Base-by-base conservation (phyloP, 2,797 vertebrate genomes). In the Rhynchotus rufescens region DNA sequence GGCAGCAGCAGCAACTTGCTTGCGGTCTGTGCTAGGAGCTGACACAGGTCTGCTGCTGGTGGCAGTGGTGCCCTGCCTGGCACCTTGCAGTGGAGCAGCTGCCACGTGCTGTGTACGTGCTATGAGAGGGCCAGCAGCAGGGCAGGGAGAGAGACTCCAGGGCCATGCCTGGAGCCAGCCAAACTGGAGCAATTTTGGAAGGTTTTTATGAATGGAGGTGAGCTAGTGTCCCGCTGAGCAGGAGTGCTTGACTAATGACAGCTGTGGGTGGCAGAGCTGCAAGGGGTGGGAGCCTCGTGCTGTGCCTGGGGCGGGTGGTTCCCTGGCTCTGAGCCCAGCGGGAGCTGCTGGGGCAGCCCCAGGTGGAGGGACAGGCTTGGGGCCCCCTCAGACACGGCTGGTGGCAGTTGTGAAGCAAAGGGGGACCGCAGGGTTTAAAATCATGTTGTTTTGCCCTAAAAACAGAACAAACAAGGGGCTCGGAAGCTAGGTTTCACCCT, bases 21-120 rank as follows among this genome's bases (percentile, higher is more conserved):
- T 72, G 61, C 42, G 78, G 32, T 25, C 59, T 45, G 12, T 21
- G 13, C 19, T 80, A 12, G 80, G 34, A 88, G 84, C 73, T 80
- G 85, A 79, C 68, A 66, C 32, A 85, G 52, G 14, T 79, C 47
- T 90, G 59, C 38, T 22, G 30, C 47, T 73, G 34, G 47, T 75
- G 75, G 42, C 34, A 89, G 49, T 4, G 10, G 34, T 67, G 21
- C 42, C 28, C 68, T 92, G 38, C 12, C 38, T 26, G 54, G 22
- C 56, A 71, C 60, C 9, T 76, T 64, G n/a, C 13, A 23, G 10
- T 36, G 52, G 21, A 32, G 23, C 81, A 79, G 68, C 44, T 60
- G n/a, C 20, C 30, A 42, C 12, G 61, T 54, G 26, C 40, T 47
- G 6, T 42, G n/a, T 59, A 7, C 0, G 0, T 47, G 26, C 4